Evolutionary conservation across 2,888 invertebrate genomes (phyloP).

Genomic region (Lacanobia oleracea): DNA sequence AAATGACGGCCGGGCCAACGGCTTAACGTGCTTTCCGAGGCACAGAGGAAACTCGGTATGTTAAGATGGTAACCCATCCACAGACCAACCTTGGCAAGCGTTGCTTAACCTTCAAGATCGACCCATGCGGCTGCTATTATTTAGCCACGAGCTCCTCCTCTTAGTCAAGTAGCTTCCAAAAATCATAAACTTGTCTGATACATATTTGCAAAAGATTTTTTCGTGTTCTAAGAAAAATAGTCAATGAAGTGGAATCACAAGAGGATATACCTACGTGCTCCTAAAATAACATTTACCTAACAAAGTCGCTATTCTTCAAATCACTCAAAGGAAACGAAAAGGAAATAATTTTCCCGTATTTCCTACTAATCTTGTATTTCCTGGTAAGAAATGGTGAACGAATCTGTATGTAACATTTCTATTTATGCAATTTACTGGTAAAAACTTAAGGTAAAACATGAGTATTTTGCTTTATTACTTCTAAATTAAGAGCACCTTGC

Average conservation of each 20-base stretch:
- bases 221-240: background rate
- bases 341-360: conserved; percentile 24
- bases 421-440: background rate
- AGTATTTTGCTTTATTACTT: background rate
- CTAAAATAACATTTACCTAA: conserved; percentile 32
- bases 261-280: conserved; percentile 2
- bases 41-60: no score
- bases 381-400: conserved; percentile 5
- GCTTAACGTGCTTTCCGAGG: no score
- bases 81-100: no score
- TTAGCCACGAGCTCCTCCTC: no score
- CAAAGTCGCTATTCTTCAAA: conserved; percentile 29
- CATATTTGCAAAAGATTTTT: background rate
- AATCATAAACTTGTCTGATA: no score
- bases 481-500: background rate
- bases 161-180: no score
- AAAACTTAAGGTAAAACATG: background rate
- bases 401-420: conserved; percentile 17
- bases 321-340: conserved; percentile 8
- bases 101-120: no score
- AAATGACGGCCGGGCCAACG: no score
- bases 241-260: background rate
- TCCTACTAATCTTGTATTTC: conserved; percentile 24
- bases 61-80: no score
- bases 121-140: no score